These are phyloP conservation scores for Ctenomys sociabilis DNA, from an alignment of 2,113 vertebrate species.

Conservation along the genomic window DNA sequence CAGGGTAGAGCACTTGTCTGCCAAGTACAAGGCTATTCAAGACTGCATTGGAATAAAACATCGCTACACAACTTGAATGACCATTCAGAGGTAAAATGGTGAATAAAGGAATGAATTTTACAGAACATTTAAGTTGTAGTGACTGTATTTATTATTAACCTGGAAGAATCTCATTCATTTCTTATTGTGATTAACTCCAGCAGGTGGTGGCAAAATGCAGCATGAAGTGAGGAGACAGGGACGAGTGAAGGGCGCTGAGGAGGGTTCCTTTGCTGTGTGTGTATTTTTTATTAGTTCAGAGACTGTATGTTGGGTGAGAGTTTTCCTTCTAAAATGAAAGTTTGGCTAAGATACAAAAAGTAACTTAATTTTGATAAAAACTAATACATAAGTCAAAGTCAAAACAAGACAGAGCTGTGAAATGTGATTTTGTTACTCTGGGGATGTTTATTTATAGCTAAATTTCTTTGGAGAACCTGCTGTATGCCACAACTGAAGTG, in stretches of 20 bases:
- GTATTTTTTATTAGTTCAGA: background rate
- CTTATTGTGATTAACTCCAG: background rate
- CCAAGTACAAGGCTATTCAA: background rate
- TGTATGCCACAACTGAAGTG: fast-evolving
- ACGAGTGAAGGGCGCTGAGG: background rate
- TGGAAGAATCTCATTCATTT: background rate
- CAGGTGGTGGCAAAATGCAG: background rate
- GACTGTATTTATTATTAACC: background rate
- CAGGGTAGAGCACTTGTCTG: background rate
- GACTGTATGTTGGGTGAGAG: background rate
- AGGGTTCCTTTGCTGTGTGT: background rate
- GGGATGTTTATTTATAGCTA: background rate
- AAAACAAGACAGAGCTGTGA: background rate
- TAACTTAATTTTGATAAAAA: background rate
- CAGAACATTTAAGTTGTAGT: background rate
- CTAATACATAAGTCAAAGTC: background rate
- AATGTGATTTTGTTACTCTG: background rate
- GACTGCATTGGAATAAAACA: background rate
- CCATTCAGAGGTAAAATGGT: background rate
- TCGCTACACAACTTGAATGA: background rate
- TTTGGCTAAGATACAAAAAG: background rate
- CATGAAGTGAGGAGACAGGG: background rate
- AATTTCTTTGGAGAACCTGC: no score
- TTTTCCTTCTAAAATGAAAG: background rate
- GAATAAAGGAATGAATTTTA: background rate